phyloP scores from a whole-genome alignment of 2,888 invertebrate species.

The Alentia gelatinosa region DNA sequence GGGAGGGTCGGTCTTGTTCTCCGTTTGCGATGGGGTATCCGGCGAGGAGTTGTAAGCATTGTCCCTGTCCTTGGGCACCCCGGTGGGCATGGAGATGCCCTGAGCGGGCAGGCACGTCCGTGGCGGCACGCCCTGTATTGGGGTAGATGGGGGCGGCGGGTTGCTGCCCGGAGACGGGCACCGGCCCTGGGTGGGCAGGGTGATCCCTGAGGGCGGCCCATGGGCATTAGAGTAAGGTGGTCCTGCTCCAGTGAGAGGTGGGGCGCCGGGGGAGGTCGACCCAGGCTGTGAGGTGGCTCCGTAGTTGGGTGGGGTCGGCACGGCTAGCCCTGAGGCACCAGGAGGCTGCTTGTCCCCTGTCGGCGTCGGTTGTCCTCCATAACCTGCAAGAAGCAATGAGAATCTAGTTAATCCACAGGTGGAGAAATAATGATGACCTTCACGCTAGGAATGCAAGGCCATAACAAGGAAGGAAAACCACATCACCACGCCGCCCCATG shows the following conservation, averaged over 20 bases:
- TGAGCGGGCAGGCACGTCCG: conserved; percentile 39
- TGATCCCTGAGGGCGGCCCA: conserved; percentile 17
- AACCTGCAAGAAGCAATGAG: conserved; percentile 12
- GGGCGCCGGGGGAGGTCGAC: background rate
- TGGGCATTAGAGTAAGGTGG: background rate
- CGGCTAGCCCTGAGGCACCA: conserved; percentile 8
- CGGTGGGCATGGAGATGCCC: background rate
- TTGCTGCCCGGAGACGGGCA: conserved; percentile 40
- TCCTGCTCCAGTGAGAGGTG: background rate
- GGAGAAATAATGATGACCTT: no score
- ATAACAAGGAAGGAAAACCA: no score
- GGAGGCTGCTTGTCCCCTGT: conserved; percentile 32
- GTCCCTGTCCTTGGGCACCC: conserved; percentile 11
- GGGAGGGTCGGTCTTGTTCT: background rate
- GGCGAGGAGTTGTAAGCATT: conserved; percentile 29
- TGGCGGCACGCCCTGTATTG: conserved; percentile 36
- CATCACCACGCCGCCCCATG: no score
- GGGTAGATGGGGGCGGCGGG: conserved; percentile 36
- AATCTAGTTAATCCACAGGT: no score
- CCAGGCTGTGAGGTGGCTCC: background rate
- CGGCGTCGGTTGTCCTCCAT: conserved; percentile 39
- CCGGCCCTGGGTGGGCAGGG: conserved; percentile 8
- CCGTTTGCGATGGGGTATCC: conserved; percentile 14
- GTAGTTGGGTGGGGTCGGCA: conserved; percentile 26
- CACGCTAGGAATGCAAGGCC: no score